A percentile compares a stretch with the other conserved stretches of the same genome.
These are phyloP conservation scores for Barbus barbus DNA, from an alignment of 2,113 vertebrate genomes.

Conservation along the genomic window DNA sequence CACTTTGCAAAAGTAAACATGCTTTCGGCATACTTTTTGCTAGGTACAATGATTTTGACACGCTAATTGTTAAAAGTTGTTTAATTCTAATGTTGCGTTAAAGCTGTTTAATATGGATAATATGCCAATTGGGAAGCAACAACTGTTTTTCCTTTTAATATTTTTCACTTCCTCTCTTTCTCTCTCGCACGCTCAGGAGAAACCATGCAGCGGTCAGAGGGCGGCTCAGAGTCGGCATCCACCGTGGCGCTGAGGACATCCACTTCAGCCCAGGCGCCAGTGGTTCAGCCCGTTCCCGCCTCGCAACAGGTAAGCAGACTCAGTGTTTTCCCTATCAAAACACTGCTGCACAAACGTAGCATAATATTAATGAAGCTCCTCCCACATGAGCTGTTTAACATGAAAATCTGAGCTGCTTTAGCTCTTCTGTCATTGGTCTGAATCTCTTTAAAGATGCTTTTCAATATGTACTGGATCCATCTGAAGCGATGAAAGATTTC, in stretches of 20 bases:
- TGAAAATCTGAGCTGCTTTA: background rate
- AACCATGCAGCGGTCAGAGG: conserved; percentile 95
- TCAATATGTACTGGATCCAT: conserved; percentile 22
- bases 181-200: conserved; percentile 26
- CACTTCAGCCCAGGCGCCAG: conserved; percentile 83
- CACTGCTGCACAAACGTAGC: background rate
- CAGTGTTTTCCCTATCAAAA: background rate
- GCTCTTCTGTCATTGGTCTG: background rate
- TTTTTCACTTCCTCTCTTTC: conserved; percentile 1
- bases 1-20: background rate
- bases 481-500: conserved; percentile 16
- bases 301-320: conserved; percentile 88
- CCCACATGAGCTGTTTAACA: background rate
- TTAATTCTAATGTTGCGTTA: background rate
- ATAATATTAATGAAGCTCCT: background rate
- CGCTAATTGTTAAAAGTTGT: no score
- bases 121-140: background rate
- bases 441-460: background rate
- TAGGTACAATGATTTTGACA: background rate
- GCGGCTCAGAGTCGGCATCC: conserved; percentile 82
- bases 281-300: conserved; percentile 89
- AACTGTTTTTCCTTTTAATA: background rate
- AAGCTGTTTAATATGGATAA: background rate
- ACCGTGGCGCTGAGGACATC: conserved; percentile 84
- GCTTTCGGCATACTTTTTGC: background rate